Evolutionary conservation across 2,113 vertebrate species (phyloP), one percentile per base, ranked within the genome.

Genomic region (Catharus minimus): DNA sequence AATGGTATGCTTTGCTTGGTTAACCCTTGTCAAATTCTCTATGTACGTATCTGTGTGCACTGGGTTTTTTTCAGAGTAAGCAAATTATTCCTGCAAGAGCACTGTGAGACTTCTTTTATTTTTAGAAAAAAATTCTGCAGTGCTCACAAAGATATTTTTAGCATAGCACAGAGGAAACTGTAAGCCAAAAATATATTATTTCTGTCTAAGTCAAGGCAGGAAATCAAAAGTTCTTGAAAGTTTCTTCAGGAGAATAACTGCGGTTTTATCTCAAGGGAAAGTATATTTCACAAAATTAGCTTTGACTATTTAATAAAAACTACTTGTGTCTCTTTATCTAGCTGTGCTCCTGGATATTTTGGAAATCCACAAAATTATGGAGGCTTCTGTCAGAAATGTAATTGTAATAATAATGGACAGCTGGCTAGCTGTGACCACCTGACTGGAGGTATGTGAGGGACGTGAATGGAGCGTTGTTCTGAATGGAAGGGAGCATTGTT

Each of bases 281-380:
- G 28, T 56, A 9, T 53, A 33, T 82, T 75, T 84, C 66, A 66
- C 28, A 57, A 43, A 93, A 62, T 32, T 33, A 61, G 8, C 39
- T 82, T 55, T 16, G 68, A 21, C 36, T 73, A 20, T 62, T 71
- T 88, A 69, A 83, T 91, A 22, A 67, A 67, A 83, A 50, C n/a
- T 69, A 23, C 38, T 64, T 90, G 15, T 76, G 32, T 85, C 18
- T 88, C 23, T 85, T 82, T 87, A 36, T 75, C 14, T 94, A 99
- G 99, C n/a, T 99, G 99, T 97, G 98, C 98, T 85, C 96, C 98
- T 9, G 99, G 99, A 82, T 99, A 98, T 96, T 99, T 98, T 86
- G 99, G 99, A 18, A 97, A 99, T 87, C 99, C 99, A 19, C 91
- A 98, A 92, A 96, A 94, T 39, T 81, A 95, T 30, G 98, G 98